Evolutionary conservation across 2,888 invertebrate species (phyloP), one percentile per base, ranked within the genome.

Genomic region (Tethea ocularis): DNA sequence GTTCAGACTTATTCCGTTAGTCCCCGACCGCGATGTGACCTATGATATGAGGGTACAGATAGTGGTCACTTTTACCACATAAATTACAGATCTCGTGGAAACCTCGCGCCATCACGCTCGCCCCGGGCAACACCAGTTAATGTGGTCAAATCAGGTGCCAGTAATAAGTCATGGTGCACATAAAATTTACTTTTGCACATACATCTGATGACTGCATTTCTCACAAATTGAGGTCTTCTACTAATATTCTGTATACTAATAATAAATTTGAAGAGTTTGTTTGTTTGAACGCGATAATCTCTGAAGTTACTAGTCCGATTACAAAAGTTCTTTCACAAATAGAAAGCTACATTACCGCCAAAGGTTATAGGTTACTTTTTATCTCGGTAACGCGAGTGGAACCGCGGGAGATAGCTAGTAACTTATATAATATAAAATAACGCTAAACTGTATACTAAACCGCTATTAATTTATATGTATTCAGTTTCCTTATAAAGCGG

Each of bases 41-140:
- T 67, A 72, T 72, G 70, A 66, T 65, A 71, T 61, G 69, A 66
- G 59, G 61, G 67, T 65, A 68, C 72, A 76, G 77, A 80, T 80
- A 74, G 75, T 83, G 82, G 83, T 80, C 84, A 84, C 83, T 80
- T 77, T 71, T 78, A 75, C 68, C 64, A 67, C 69, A 78, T 77
- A 84, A 84, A 84, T 84, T 83, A 80, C 79, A 67, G 76, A 77
- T 74, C 73, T 73, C 66, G 71, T 71, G 75, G 75, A 78, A 81
- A 80, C 77, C 69, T 71, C 74, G 64, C 76, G 64, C 73, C 75
- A 77, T 83, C 83, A 81, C 76, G 77, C 73, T 75, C 74, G 83
- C 83, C 78, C 64, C 68, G 64, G 82, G 84, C 81, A 62, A 77
- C 68, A 54, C 36, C 46, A 72, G 83, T 82, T 85, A 87, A 86